Conservation (phyloP, 1,140 invertebrate genomes). For the Hylaeus volcanicus region DNA sequence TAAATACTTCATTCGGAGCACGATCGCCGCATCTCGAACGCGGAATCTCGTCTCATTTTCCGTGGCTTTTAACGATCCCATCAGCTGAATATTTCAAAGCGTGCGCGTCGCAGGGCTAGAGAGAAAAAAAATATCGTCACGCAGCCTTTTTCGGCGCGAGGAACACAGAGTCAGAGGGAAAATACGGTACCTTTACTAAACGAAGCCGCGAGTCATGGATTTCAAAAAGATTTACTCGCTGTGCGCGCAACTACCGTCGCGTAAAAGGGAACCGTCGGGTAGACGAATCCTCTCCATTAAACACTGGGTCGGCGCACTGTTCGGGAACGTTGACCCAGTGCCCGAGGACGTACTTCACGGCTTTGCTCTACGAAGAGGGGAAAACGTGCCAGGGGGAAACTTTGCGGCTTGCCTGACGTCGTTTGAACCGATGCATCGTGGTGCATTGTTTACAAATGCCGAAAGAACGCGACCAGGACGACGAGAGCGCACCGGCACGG, state of each 20-base stretch:
- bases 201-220: conserved; percentile 6
- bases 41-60: neutral
- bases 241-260: neutral
- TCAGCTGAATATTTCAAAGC: conserved; percentile 18
- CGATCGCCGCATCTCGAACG: too few species aligned
- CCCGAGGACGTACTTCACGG: conserved; percentile 43
- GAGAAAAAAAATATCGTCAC: neutral
- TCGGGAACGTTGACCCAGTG: conserved; percentile 43
- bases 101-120: neutral
- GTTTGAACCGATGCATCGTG: neutral
- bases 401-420: neutral
- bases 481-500: too few species aligned
- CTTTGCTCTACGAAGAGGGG: conserved; percentile 24
- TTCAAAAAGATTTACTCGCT: conserved; percentile 38
- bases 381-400: conserved; percentile 41
- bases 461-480: too few species aligned
- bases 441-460: neutral
- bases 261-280: conserved; percentile 7
- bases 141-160: neutral
- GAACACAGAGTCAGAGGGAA: neutral
- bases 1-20: too few species aligned
- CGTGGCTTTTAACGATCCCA: conserved; percentile 22
- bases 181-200: conserved; percentile 26
- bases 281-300: conserved; percentile 48
- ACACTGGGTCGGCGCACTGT: conserved; percentile 8